phyloP scores from a whole-genome alignment of 2,797 vertebrate species.

The Smutsia temminckii region DNA sequence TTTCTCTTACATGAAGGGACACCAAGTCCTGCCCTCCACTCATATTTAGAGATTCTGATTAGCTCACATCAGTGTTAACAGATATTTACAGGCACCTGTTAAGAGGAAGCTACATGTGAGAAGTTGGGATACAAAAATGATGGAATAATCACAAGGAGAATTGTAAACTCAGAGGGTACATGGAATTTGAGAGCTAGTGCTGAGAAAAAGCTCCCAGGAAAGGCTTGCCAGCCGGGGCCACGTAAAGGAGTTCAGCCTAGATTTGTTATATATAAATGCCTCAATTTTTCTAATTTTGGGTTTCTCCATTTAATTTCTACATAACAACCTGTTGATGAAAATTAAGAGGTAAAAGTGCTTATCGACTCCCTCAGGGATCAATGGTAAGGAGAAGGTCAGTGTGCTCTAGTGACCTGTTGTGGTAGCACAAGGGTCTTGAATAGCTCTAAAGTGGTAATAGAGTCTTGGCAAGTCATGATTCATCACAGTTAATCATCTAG shows the following conservation, averaged over 20 bases:
- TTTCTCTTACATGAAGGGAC: not conserved
- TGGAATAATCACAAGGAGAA: not conserved
- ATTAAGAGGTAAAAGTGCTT: slow-evolving; percentile 8
- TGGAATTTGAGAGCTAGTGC: not conserved
- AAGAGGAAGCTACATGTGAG: not conserved
- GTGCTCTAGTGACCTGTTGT: not conserved
- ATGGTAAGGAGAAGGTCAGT: not conserved
- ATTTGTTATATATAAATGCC: not conserved
- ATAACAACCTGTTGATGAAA: not conserved
- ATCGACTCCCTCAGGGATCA: not conserved
- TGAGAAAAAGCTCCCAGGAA: not conserved
- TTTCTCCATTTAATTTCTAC: slow-evolving; percentile 12
- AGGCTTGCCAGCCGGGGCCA: not conserved
- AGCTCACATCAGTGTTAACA: not conserved
- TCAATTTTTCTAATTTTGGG: not conserved
- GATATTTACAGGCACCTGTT: not conserved
- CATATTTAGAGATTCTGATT: not conserved
- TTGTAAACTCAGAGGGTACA: not conserved
- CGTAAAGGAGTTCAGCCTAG: not conserved
- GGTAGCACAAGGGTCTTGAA: not conserved
- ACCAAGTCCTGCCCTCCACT: not conserved
- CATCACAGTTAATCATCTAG: not conserved
- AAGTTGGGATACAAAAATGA: not conserved
- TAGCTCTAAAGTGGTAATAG: not conserved
- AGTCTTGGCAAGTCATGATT: not conserved